Conservation (phyloP, 1,140 invertebrate species). For the Coptotermes formosanus region DNA sequence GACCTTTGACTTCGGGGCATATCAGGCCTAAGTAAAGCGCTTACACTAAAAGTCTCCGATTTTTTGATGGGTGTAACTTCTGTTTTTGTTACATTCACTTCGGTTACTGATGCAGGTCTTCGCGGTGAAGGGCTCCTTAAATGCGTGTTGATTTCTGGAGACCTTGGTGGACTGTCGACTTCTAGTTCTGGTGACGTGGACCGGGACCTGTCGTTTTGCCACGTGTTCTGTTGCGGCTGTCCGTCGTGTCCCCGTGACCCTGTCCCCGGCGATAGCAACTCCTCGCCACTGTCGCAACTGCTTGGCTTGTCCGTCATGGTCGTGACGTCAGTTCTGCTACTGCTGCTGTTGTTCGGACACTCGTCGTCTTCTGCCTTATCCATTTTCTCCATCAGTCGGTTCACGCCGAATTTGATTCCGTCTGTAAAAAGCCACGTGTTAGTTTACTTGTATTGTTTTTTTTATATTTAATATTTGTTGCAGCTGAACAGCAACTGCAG, state of each 20-base stretch:
- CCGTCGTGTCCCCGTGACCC: constrained; percentile 33
- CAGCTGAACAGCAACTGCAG: no score
- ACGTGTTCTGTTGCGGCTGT: not conserved
- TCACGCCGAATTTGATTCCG: constrained; percentile 71
- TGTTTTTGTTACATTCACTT: not conserved
- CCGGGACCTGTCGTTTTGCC: constrained; percentile 50
- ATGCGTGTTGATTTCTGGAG: constrained; percentile 40
- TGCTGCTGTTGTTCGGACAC: constrained; percentile 17
- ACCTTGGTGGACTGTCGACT: constrained; percentile 52
- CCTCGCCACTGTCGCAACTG: constrained; percentile 39
- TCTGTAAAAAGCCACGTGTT: constrained; percentile 54
- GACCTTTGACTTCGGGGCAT: constrained; percentile 45
- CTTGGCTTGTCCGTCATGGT: constrained; percentile 52
- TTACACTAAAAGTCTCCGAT: constrained; percentile 67
- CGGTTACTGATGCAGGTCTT: constrained; percentile 48
- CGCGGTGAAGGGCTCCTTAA: constrained; percentile 38
- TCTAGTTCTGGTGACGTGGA: constrained; percentile 67
- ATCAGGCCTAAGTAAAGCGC: constrained; percentile 63
- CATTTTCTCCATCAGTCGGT: constrained; percentile 55
- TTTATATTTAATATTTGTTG: no score
- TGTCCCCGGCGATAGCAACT: not conserved
- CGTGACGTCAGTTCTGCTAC: constrained; percentile 53
- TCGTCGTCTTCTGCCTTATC: constrained; percentile 38
- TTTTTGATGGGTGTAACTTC: constrained; percentile 44
- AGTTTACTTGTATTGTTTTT: not conserved